These are phyloP conservation scores for Centrocercus urophasianus DNA, from an alignment of 2,113 vertebrate species.

Conservation along the genomic window DNA sequence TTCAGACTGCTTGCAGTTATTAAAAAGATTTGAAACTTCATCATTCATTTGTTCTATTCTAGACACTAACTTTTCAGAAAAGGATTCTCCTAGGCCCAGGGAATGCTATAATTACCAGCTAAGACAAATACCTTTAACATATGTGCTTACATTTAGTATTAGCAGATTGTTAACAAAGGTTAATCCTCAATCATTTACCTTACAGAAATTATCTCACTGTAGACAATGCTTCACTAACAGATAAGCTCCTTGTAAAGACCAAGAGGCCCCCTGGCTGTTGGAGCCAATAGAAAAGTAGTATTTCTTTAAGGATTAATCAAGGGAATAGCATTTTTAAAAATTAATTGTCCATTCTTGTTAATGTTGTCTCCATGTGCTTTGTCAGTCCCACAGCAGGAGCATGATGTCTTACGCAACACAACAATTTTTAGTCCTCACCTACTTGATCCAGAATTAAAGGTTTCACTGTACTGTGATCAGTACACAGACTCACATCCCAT, in stretches of 20 bases:
- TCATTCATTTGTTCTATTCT: background rate
- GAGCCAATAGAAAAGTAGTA: background rate
- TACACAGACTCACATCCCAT: background rate
- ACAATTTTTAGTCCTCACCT: background rate
- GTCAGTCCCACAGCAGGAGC: background rate
- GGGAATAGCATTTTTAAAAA: background rate
- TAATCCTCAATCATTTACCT: background rate
- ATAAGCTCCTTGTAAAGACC: background rate
- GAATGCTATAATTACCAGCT: background rate
- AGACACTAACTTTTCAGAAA: background rate
- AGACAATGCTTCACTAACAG: background rate
- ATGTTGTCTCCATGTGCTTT: background rate
- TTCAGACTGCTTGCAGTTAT: background rate
- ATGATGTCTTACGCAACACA: background rate
- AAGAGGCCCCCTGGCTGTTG: background rate
- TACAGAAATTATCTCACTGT: background rate
- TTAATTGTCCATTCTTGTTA: background rate
- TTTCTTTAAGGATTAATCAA: background rate
- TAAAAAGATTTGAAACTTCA: background rate
- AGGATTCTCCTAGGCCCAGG: background rate
- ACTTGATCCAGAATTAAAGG: background rate
- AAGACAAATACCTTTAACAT: background rate
- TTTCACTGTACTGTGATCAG: background rate
- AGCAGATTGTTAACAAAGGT: background rate
- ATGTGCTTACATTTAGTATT: background rate